Percentiles rank a stretch among this genome's conserved stretches.
These are phyloP conservation scores for Tipula vernalis DNA, from an alignment of 2,888 invertebrate genomes.

Conservation along the genomic window DNA sequence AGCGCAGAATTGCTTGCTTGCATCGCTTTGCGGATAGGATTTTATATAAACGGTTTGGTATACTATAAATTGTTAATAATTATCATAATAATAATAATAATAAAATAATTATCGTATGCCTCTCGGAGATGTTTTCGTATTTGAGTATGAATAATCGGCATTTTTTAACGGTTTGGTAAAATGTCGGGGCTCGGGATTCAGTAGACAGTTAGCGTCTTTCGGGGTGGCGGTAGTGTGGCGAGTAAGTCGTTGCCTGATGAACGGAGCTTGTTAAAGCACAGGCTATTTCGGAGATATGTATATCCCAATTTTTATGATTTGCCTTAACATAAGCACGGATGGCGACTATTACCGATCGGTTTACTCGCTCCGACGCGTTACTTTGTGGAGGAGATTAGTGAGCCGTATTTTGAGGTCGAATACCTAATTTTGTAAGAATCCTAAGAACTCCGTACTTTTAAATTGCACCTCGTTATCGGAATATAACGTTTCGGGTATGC, in stretches of 20 bases:
- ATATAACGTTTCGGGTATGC: constrained; percentile 17
- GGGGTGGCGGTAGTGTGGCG: constrained; percentile 19
- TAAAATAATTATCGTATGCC: neutral
- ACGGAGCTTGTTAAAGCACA: constrained; percentile 21
- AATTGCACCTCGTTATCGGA: constrained; percentile 20
- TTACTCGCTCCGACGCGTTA: constrained; percentile 23
- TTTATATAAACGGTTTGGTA: neutral
- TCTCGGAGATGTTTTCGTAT: neutral
- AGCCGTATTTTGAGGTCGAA: constrained; percentile 15
- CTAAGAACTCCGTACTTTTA: constrained; percentile 11
- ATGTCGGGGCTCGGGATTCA: neutral
- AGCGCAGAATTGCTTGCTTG: neutral
- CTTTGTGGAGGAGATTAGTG: constrained; percentile 23
- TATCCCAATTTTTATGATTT: constrained; percentile 19
- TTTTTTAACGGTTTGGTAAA: neutral
- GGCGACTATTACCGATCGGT: constrained; percentile 22
- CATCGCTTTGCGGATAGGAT: neutral
- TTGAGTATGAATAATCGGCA: neutral
- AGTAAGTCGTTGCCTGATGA: constrained; percentile 20
- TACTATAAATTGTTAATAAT: neutral
- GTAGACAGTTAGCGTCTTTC: neutral
- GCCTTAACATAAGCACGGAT: constrained; percentile 19
- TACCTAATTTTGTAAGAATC: constrained; percentile 12
- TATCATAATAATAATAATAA: too few species aligned
- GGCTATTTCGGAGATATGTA: constrained; percentile 19